A percentile compares a stretch with the other conserved stretches of the same genome.
Evolutionary conservation across 2,888 invertebrate genomes (phyloP).

Genomic region (Tenthredo scrophulariae): DNA sequence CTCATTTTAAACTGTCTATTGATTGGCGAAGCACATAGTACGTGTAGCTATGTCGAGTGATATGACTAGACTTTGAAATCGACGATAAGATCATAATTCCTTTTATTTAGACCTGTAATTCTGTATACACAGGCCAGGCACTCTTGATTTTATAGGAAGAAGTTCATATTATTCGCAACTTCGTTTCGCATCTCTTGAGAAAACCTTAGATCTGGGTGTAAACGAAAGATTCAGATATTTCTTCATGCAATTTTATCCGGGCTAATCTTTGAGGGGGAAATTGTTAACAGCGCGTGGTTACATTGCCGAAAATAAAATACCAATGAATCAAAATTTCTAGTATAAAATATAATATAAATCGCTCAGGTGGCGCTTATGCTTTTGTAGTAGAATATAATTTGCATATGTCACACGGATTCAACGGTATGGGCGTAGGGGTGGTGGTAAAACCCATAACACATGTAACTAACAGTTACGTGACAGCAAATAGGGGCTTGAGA

Average conservation of each 20-base stretch:
- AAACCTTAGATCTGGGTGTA: not conserved
- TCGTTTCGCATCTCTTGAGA: not conserved
- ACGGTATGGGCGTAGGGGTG: slow-evolving; percentile 19
- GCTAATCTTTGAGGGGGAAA: not conserved
- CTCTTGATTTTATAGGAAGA: not conserved
- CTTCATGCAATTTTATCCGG: not conserved
- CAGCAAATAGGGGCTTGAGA: slow-evolving; percentile 52
- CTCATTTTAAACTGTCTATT: not conserved
- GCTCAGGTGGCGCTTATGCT: not conserved
- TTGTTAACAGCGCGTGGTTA: not conserved
- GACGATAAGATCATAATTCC: slow-evolving; percentile 3
- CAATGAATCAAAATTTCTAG: not conserved
- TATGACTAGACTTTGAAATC: not conserved
- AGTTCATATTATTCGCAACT: not conserved
- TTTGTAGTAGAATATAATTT: slow-evolving; percentile 17
- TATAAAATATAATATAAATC: not conserved
- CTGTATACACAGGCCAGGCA: not conserved
- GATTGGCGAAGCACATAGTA: not conserved
- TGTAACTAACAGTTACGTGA: slow-evolving; percentile 59
- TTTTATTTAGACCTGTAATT: not conserved
- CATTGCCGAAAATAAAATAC: not conserved
- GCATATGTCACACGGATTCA: slow-evolving; percentile 8
- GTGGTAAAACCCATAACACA: slow-evolving; percentile 56
- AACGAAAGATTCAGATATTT: not conserved
- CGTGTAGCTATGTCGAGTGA: not conserved